These are phyloP conservation scores for Bombycilla garrulus DNA, from an alignment of 2,113 vertebrate species.

Conservation along the genomic window DNA sequence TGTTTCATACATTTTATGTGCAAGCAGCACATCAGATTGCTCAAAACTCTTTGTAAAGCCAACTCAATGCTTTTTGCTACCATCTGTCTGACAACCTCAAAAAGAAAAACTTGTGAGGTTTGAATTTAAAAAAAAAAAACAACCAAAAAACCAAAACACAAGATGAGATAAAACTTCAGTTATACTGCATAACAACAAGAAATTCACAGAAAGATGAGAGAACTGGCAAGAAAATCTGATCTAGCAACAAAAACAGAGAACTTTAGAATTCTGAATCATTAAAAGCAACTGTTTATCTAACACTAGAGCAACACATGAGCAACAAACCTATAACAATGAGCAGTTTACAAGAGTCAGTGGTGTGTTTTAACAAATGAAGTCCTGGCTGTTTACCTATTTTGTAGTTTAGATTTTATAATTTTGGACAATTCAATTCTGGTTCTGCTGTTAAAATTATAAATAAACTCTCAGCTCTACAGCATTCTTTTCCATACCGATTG, in stretches of 20 bases:
- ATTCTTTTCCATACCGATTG: neutral
- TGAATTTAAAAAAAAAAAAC: neutral
- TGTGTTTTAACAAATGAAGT: neutral
- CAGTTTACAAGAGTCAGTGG: neutral
- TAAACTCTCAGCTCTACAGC: neutral
- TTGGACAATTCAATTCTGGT: neutral
- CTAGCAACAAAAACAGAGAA: constrained; percentile 16
- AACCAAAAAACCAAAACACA: neutral
- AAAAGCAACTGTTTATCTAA: constrained; percentile 14
- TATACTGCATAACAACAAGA: constrained; percentile 8
- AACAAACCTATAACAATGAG: neutral
- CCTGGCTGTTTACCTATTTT: neutral
- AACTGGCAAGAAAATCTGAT: constrained; percentile 7
- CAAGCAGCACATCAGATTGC: constrained; percentile 40
- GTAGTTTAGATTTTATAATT: neutral
- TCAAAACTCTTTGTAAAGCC: constrained; percentile 3
- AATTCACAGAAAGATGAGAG: neutral
- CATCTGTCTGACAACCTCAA: constrained; percentile 48
- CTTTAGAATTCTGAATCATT: neutral
- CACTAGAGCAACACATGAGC: neutral
- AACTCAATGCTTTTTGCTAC: constrained; percentile 49
- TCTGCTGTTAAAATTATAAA: neutral
- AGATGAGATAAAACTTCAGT: constrained; percentile 31
- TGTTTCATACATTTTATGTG: neutral
- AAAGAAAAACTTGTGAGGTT: constrained; percentile 26